A percentile compares a stretch with the other conserved stretches of the same genome.
These are phyloP conservation scores for Syngnathus floridae DNA, from an alignment of 2,113 vertebrate genomes.

Conservation along the genomic window DNA sequence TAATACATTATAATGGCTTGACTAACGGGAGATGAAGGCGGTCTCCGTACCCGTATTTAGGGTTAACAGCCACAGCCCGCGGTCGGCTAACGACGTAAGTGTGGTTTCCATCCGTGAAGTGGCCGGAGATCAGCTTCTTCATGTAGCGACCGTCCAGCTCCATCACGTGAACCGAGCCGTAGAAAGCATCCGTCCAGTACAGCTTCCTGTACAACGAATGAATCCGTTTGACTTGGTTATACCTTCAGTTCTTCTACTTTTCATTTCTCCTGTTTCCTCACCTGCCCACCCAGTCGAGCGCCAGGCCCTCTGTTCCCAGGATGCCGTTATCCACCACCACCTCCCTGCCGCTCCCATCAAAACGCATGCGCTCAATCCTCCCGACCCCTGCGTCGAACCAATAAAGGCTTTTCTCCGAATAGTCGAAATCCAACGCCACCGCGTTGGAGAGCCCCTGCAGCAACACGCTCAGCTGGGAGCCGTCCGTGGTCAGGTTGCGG, in stretches of 20 bases:
- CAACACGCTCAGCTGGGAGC: conserved; percentile 54
- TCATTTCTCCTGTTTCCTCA: conserved; percentile 23
- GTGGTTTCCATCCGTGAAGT: conserved; percentile 48
- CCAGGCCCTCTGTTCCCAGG: conserved; percentile 54
- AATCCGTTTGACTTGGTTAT: no score
- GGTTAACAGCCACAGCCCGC: conserved; percentile 62
- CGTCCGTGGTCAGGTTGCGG: conserved; percentile 62
- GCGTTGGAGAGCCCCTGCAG: conserved; percentile 58
- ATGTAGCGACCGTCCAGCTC: conserved; percentile 65
- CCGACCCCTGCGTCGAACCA: conserved; percentile 55
- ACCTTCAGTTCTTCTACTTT: no score
- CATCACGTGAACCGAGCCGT: conserved; percentile 60
- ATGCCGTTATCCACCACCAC: conserved; percentile 29
- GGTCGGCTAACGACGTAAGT: conserved; percentile 54
- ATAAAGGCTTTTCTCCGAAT: conserved; percentile 59
- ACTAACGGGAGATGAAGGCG: no score
- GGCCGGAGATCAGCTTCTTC: conserved; percentile 56
- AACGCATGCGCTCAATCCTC: conserved; percentile 63
- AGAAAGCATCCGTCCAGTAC: conserved; percentile 60
- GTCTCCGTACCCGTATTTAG: conserved; percentile 61
- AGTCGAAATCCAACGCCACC: conserved; percentile 61
- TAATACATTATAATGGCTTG: background rate
- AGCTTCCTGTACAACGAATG: conserved; percentile 51
- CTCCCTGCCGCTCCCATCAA: conserved; percentile 59
- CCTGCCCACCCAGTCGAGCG: conserved; percentile 68